Conservation (phyloP, 2,888 invertebrate species). For the Digitonthophagus gazella region DNA sequence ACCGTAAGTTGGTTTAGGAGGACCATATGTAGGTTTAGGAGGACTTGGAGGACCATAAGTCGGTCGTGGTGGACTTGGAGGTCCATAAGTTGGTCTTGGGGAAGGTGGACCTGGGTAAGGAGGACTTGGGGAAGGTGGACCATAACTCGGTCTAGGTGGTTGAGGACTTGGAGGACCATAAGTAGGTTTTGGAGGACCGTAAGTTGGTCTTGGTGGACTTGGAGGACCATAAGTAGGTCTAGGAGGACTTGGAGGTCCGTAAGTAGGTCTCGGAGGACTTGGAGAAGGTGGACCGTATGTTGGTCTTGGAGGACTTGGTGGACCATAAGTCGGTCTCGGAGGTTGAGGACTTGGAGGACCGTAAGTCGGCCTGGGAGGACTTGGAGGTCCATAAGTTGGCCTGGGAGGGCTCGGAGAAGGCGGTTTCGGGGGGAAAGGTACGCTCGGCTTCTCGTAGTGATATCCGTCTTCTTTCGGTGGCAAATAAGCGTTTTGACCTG, state of each 20-base stretch:
- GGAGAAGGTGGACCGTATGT: slow-evolving; percentile 29
- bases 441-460: slow-evolving; percentile 66
- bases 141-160: slow-evolving; percentile 24
- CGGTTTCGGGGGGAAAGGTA: slow-evolving; percentile 56
- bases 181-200: slow-evolving; percentile 19
- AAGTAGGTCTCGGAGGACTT: slow-evolving; percentile 26
- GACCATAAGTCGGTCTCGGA: slow-evolving; percentile 26
- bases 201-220: slow-evolving; percentile 14
- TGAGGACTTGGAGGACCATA: slow-evolving; percentile 25
- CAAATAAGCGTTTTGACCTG: slow-evolving; percentile 72
- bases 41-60: slow-evolving; percentile 25
- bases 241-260: slow-evolving; percentile 17
- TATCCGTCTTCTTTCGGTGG: slow-evolving; percentile 70
- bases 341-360: slow-evolving; percentile 29
- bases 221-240: slow-evolving; percentile 25
- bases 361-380: slow-evolving; percentile 26
- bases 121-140: slow-evolving; percentile 30
- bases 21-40: slow-evolving; percentile 10
- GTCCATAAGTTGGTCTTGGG: slow-evolving; percentile 18
- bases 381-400: slow-evolving; percentile 28
- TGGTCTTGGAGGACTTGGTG: slow-evolving; percentile 26
- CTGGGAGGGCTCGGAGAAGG: slow-evolving; percentile 31
- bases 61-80: slow-evolving; percentile 18
- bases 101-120: no score
- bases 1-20: slow-evolving; percentile 22